Conservation (phyloP, 2,113 vertebrate genomes). For the Takifugu bimaculatus region DNA sequence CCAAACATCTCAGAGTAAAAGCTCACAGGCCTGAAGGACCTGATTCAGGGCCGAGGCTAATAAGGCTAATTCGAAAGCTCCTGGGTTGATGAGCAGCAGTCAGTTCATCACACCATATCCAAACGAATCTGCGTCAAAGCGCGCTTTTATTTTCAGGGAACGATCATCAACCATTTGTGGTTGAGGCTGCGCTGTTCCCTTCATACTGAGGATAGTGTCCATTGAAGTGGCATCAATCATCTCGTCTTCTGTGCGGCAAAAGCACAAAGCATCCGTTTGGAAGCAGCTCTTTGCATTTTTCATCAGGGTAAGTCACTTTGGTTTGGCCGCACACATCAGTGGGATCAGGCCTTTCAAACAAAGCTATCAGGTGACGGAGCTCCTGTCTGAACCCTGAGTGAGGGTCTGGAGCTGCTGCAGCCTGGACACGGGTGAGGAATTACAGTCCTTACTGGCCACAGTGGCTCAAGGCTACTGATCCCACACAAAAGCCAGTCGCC, state of each 20-base stretch:
- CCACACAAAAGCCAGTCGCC: constrained; percentile 35
- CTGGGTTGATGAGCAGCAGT: constrained; percentile 33
- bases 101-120: not conserved
- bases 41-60: constrained; percentile 14
- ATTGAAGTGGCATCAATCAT: not conserved
- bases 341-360: constrained; percentile 25
- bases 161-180: too few species aligned
- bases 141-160: too few species aligned
- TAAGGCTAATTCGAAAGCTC: constrained; percentile 39
- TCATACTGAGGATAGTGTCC: not conserved
- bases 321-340: constrained; percentile 11
- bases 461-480: constrained; percentile 28
- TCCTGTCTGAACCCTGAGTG: constrained; percentile 31
- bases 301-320: constrained; percentile 1
- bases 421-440: constrained; percentile 35
- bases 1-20: constrained; percentile 11
- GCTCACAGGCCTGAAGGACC: constrained; percentile 29
- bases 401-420: constrained; percentile 33
- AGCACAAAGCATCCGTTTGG: not conserved
- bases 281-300: constrained; percentile 10
- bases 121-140: too few species aligned
- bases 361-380: constrained; percentile 43
- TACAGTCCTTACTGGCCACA: constrained; percentile 49
- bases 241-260: not conserved
- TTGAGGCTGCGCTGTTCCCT: not conserved